Evolutionary conservation across 2,888 invertebrate species (phyloP), one percentile per base, ranked within the genome.

Genomic region (Periphyllus acericola): DNA sequence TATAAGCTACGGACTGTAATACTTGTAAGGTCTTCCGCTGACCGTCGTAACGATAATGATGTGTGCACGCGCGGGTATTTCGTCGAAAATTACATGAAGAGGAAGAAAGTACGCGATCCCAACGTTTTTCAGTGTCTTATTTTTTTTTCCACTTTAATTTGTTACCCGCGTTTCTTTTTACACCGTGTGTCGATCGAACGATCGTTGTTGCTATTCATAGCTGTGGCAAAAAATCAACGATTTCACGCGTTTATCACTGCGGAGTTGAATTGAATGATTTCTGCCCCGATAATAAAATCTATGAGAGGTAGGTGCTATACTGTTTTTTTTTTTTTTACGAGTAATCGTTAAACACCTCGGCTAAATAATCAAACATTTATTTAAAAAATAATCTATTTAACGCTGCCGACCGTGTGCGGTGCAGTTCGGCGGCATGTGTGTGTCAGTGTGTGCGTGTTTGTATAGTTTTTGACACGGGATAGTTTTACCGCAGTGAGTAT

Each of bases 401-500:
- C 19, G 66, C 66, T 25, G 8, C 17, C n/a, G n/a, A 19, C 55
- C n/a, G 25, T 8, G n/a, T n/a, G 66, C 8, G 25, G n/a, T 8
- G n/a, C n/a, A n/a, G n/a, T n/a, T n/a, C n/a, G n/a, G n/a, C n/a
- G n/a, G n/a, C n/a, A n/a, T n/a, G n/a, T n/a, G n/a, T n/a, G n/a
- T n/a, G n/a, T n/a, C n/a, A n/a, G 8, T n/a, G 66, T 8, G 66
- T 21, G 25, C 55, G 55, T 60, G 55, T 66, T 25, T 78, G 36
- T 83, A 75, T 75, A 36, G 75, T 83, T 84, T 71, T 68, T 78
- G 85, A 85, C 68, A 19, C 40, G 74, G 55, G 72, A 83, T 83
- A 82, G 52, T 76, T n/a, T n/a, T 40, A 40, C 40, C 40, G 40
- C 6, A 40, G 40, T 40, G n/a, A n/a, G 40, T 40, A 6, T 40